Conservation (phyloP, 2,888 invertebrate species). For the Graphium colonna region DNA sequence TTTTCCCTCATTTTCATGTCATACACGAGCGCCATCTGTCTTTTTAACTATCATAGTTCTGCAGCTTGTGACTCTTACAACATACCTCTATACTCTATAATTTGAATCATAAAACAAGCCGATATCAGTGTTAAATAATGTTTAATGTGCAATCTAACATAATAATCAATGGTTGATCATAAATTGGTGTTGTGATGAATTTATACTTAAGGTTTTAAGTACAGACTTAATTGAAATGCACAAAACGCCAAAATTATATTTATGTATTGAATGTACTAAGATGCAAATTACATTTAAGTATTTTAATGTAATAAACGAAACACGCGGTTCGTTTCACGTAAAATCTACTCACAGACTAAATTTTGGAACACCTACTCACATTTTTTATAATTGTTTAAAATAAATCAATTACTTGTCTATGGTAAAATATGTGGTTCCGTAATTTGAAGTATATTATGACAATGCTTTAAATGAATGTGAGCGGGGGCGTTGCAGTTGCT, state of each 20-base stretch:
- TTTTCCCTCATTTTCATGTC: too few species aligned
- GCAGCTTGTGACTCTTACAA: too few species aligned
- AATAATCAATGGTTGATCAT: slow-evolving; percentile 33
- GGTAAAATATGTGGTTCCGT: too few species aligned
- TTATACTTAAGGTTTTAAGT: slow-evolving; percentile 44
- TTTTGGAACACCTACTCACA: not conserved
- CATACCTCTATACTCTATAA: too few species aligned
- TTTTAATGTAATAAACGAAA: slow-evolving; percentile 10
- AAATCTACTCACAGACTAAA: not conserved
- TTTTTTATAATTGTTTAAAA: not conserved
- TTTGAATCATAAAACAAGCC: slow-evolving; percentile 6
- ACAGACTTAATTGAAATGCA: slow-evolving; percentile 29
- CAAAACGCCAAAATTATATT: slow-evolving; percentile 40
- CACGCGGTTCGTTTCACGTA: not conserved
- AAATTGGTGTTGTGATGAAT: slow-evolving; percentile 60
- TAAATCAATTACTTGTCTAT: too few species aligned
- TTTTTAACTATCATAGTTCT: too few species aligned
- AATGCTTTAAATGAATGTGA: too few species aligned
- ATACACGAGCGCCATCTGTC: too few species aligned
- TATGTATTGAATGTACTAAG: slow-evolving; percentile 27
- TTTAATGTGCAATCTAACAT: slow-evolving; percentile 14
- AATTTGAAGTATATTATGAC: too few species aligned
- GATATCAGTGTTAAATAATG: slow-evolving; percentile 14
- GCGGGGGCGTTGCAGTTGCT: too few species aligned
- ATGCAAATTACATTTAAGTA: slow-evolving; percentile 27